Percentiles rank a stretch among this genome's conserved stretches.
These are phyloP conservation scores for Cebidichthys violaceus DNA, from an alignment of 2,113 vertebrate genomes.

Conservation along the genomic window DNA sequence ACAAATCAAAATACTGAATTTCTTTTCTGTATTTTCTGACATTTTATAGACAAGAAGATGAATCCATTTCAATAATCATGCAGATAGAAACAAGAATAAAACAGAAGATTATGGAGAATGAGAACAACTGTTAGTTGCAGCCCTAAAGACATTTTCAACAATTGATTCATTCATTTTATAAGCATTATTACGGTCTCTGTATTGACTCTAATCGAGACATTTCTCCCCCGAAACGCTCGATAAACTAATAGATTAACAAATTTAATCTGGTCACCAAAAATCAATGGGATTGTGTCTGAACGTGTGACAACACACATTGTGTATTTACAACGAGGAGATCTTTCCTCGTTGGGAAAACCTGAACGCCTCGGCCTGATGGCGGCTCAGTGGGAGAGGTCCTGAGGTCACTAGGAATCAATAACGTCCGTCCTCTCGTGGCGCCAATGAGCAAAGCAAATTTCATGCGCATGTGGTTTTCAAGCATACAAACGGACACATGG, in stretches of 20 bases:
- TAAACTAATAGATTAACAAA: neutral
- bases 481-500: neutral
- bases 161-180: neutral
- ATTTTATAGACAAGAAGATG: neutral
- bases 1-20: neutral
- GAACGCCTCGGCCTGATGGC: neutral
- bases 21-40: neutral
- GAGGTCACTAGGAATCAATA: neutral
- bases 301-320: neutral
- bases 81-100: too few relatives aligned
- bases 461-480: constrained; percentile 20
- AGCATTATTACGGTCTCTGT: neutral
- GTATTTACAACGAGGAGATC: neutral
- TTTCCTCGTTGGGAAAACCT: constrained; percentile 16
- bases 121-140: too few relatives aligned
- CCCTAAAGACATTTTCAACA: neutral
- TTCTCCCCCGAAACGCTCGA: neutral
- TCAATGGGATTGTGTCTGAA: neutral
- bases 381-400: neutral
- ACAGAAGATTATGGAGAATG: too few relatives aligned
- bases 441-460: constrained; percentile 4
- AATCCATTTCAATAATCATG: too few relatives aligned
- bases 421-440: neutral
- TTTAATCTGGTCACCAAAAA: neutral
- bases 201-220: neutral